These are phyloP conservation scores for Lasioglossum vierecki DNA, from an alignment of 2,888 invertebrate species.

Conservation along the genomic window DNA sequence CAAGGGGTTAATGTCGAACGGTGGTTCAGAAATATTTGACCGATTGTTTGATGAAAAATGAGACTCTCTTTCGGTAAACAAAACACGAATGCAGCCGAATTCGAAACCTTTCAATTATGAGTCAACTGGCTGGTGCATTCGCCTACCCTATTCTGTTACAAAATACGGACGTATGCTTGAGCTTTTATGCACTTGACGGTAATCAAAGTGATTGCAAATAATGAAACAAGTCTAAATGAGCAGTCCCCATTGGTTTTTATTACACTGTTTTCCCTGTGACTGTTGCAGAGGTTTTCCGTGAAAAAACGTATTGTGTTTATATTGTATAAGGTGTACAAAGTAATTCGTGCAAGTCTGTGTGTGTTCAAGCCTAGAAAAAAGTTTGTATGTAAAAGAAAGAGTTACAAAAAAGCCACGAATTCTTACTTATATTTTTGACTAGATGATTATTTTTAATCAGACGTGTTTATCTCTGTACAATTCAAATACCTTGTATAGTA, in stretches of 20 bases:
- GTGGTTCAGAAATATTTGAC: not conserved
- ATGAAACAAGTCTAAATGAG: not conserved
- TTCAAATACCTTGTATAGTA: not conserved
- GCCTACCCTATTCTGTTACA: not conserved
- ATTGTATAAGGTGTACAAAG: no score
- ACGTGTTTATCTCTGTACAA: not conserved
- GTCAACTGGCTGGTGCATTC: not conserved
- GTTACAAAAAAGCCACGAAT: no score
- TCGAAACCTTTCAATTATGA: not conserved
- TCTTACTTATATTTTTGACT: no score
- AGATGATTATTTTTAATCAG: no score
- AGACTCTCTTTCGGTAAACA: not conserved
- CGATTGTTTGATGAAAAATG: not conserved
- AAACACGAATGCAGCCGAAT: not conserved
- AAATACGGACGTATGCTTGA: not conserved
- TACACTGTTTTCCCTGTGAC: not conserved
- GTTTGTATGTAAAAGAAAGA: no score
- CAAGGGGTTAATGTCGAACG: no score
- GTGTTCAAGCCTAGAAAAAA: no score
- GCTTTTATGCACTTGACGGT: not conserved
- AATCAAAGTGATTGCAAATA: not conserved
- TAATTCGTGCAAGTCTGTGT: no score
- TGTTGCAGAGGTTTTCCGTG: not conserved
- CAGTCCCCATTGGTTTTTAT: not conserved
- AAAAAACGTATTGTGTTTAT: no score